Conservation (phyloP, 1,140 invertebrate genomes). For the Megathymus violae region DNA sequence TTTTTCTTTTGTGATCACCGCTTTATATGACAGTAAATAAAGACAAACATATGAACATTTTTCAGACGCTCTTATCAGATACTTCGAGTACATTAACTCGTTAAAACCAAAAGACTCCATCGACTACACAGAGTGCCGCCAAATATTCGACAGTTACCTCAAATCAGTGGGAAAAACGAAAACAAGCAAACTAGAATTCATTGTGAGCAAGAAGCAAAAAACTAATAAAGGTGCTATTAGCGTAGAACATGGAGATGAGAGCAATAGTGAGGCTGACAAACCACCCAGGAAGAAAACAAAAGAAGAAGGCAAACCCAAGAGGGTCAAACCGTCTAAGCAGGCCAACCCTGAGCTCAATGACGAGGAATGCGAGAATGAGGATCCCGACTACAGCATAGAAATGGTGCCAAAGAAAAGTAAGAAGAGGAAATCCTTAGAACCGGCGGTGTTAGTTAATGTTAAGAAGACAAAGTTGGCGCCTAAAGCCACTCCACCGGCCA, state of each 20-base stretch:
- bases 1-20: too few relatives aligned
- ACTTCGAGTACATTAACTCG: slow-evolving; percentile 88
- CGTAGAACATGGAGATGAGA: slow-evolving; percentile 28
- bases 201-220: slow-evolving; percentile 49
- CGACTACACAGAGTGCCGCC: slow-evolving; percentile 89
- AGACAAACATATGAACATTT: too few relatives aligned
- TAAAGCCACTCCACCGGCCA: slow-evolving; percentile 63
- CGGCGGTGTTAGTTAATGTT: slow-evolving; percentile 58
- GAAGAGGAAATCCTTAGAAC: slow-evolving; percentile 62
- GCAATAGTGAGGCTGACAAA: slow-evolving; percentile 17
- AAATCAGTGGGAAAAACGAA: slow-evolving; percentile 61
- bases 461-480: slow-evolving; percentile 66
- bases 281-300: slow-evolving; percentile 5
- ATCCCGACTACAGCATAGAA: slow-evolving; percentile 45
- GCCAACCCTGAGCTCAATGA: slow-evolving; percentile 33
- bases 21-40: not conserved
- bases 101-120: slow-evolving; percentile 89
- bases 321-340: slow-evolving; percentile 25
- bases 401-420: slow-evolving; percentile 38
- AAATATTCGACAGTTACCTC: slow-evolving; percentile 84
- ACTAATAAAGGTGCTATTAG: slow-evolving; percentile 26
- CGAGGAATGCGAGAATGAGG: slow-evolving; percentile 51
- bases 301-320: slow-evolving; percentile 25
- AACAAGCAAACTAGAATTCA: slow-evolving; percentile 66
- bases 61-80: slow-evolving; percentile 86